Evolutionary conservation across 2,888 invertebrate genomes (phyloP).

Genomic region (Germaria angustata): DNA sequence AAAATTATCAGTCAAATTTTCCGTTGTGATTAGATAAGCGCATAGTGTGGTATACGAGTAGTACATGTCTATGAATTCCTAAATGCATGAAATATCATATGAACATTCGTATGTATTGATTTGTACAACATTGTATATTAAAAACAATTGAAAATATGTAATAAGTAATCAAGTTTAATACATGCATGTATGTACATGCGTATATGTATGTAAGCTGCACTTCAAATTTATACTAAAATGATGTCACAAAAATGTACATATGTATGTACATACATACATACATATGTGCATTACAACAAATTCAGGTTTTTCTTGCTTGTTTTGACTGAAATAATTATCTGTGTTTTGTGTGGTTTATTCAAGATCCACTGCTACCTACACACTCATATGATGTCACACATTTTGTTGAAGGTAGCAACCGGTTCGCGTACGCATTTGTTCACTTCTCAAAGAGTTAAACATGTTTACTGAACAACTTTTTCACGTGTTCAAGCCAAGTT

Average conservation of each 20-base stretch:
- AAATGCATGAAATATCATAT: no score
- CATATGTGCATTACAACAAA: background rate
- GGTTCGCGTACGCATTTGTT: conserved; percentile 28
- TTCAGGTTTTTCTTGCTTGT: conserved; percentile 20
- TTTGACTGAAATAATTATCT: background rate
- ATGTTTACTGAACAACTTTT: conserved; percentile 50
- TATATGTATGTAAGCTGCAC: no score
- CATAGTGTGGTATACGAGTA: no score
- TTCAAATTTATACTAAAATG: no score
- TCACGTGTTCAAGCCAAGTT: conserved; percentile 55
- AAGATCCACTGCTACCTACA: conserved; percentile 22
- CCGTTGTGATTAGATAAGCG: conserved; percentile 59
- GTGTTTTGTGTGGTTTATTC: background rate
- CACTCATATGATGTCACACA: conserved; percentile 48
- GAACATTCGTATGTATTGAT: no score
- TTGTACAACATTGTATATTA: no score
- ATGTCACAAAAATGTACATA: no score
- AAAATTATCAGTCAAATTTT: conserved; percentile 61
- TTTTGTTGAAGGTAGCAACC: conserved; percentile 36
- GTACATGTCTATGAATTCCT: no score
- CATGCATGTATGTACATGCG: background rate
- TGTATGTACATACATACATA: background rate
- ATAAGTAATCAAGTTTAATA: no score
- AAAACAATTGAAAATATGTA: no score
- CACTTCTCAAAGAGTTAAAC: conserved; percentile 1